Conservation (phyloP, 2,888 invertebrate genomes). For the Heterodera filipjevi region DNA sequence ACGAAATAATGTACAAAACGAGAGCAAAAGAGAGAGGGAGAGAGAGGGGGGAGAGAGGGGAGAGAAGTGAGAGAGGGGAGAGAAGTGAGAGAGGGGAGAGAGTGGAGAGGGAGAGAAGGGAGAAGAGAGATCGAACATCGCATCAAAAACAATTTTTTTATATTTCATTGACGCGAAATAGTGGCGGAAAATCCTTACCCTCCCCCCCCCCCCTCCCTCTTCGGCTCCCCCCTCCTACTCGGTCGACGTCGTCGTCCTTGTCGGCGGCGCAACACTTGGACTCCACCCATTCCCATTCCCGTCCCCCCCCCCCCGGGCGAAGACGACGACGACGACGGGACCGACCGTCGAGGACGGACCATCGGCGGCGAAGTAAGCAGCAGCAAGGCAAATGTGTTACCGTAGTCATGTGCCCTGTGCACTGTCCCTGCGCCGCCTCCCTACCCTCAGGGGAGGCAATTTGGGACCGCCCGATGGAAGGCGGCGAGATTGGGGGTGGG, state of each 20-base stretch:
- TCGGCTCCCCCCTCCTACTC: not conserved
- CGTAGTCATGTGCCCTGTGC: not conserved
- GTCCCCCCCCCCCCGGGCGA: not conserved
- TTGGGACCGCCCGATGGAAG: not conserved
- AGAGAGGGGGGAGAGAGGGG: too few relatives aligned
- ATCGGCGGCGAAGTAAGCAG: too few relatives aligned
- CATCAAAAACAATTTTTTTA: not conserved
- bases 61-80: not conserved
- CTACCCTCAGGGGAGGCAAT: not conserved
- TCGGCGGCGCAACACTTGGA: slow-evolving; percentile 2
- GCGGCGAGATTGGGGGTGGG: not conserved
- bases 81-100: not conserved
- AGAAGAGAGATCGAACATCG: not conserved
- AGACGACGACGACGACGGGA: not conserved
- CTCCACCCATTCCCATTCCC: not conserved
- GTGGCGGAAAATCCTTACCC: slow-evolving; percentile 1
- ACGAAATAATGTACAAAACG: too few relatives aligned
- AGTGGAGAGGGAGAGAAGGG: not conserved
- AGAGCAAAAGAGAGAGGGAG: too few relatives aligned
- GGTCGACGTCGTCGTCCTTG: slow-evolving; percentile 5
- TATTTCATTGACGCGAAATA: not conserved
- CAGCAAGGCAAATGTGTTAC: too few relatives aligned
- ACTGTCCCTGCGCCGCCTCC: not conserved
- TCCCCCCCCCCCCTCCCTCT: not conserved
- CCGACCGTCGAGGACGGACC: not conserved